Base-by-base conservation (phyloP, 2,113 vertebrate species). In the Spea multiplicata region DNA sequence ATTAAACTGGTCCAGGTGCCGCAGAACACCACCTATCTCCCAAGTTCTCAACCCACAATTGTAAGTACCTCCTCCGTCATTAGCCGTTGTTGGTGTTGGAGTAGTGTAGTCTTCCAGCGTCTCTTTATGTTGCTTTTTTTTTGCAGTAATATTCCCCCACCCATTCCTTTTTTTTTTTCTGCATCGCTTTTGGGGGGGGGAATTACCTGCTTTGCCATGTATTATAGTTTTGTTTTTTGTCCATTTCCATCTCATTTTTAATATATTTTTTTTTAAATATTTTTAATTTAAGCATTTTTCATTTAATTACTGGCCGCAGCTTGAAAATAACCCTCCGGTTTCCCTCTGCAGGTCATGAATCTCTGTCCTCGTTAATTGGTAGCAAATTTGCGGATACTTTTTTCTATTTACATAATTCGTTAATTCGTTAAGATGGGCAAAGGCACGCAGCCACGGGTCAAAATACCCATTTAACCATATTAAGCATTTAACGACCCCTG, bases 41-140 rank as follows among this genome's bases (percentile, higher is more conserved):
- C 89, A 89, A 61, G 86, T 83, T 82, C 88, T 91, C 86, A 84
- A 75, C 86, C 89, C 87, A 87, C 82, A 88, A 86, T 89, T 89
- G 86, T 90, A 89, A 89, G 88, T 92, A 90, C 82, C 82, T 53
- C 16, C 44, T 13, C 74, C 4, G 8, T 82, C 50, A 72, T 82
- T 44, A 71, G 81, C 85, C 70, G 45, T 72, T 85, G 84, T 87
- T 80, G 83, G 85, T 82, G 77, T 73, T 84, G 74, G 69, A 82
- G 81, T 13, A 82, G 84, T 85, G 76, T 65, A 76, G 70, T 78
- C 48, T 74, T 53, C 83, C 81, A 84, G 82, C 71, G 78, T 83
- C 83, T 88, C 80, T 85, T 71, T 48, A 0, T 86, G 82, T 83
- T 14, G 55, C 67, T 77, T 70, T 13, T 30, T 30, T 77, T 70